These are phyloP conservation scores for Saccopteryx leptura DNA, from an alignment of 2,113 vertebrate genomes.

Conservation along the genomic window DNA sequence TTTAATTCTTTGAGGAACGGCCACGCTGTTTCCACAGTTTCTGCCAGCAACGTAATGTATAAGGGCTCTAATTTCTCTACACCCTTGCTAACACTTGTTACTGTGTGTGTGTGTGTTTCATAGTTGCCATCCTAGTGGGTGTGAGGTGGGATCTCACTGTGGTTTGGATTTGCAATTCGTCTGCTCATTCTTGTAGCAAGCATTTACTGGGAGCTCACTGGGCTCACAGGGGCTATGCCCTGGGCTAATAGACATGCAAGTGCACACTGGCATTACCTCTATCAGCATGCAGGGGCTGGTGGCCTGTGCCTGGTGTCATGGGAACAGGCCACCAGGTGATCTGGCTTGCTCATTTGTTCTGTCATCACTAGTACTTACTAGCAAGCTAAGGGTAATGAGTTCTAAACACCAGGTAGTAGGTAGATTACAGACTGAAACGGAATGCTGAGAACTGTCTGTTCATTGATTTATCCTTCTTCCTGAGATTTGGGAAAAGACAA, in stretches of 20 bases:
- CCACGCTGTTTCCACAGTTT: too few species aligned
- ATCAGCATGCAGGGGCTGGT: not conserved
- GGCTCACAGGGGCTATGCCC: not conserved
- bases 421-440: not conserved
- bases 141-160: not conserved
- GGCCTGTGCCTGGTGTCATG: fast-evolving
- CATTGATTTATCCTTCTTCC: not conserved
- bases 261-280: fast-evolving
- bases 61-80: not conserved
- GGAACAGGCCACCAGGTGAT: too few species aligned
- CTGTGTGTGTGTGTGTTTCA: too few species aligned
- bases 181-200: not conserved
- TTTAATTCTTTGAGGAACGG: not conserved
- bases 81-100: not conserved
- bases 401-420: not conserved
- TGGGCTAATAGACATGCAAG: not conserved
- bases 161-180: not conserved
- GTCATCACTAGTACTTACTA: not conserved
- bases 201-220: not conserved
- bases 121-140: not conserved
- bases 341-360: fast-evolving
- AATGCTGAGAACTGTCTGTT: not conserved
- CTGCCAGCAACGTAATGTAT: not conserved
- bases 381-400: not conserved
- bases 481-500: not conserved